Evolutionary conservation across 92 coral and sea anemone genomes (phyloP), one percentile per base, ranked within the genome.

Genomic region (Zoanthus sociatus): DNA sequence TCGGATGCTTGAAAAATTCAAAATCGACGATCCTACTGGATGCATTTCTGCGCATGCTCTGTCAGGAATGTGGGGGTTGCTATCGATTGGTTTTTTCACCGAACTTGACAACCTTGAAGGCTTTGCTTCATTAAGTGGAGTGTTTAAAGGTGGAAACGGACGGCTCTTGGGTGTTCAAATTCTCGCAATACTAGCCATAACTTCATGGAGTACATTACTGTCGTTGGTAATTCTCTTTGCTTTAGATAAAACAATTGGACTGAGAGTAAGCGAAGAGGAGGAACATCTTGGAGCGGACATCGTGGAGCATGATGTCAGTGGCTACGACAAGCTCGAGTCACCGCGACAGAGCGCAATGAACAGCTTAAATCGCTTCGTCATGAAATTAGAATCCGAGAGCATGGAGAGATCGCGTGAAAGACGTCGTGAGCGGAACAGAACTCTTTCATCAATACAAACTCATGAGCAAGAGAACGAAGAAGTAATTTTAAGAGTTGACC

Each of bases 21-120:
- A 91, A 89, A 87, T 95, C 77, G 98, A 95, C 79, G 98, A 95
- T 83, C 98, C 98, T 0, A 92, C 93, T 37, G 92, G 95, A 48
- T 95, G 98, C 73, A 89, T 95, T 21, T 89, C 98, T 5, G 92
- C 93, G 14, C 98, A 95, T 76, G 91, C 94, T 15, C 82, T 94
- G 21, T 87, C 96, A 64, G 98, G 94, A 20, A 91, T 93, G 53
- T 95, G 98, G 98, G 95, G 98, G 6, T 70, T 95, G 66, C 47
- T 95, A 30, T 87, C 98, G 7, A 92, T 95, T 7, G 98, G 94
- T 3, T 79, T 93, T 20, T 95, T 95, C 83, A 86, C 89, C 9
- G 98, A 95, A 64, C 86, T 86, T n/a, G 98, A 95, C 51, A 86
- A 87, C 7, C 58, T 87, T 0, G 97, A 92, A 31, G 89, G 92